phyloP scores from a whole-genome alignment of 2,797 vertebrate species.

The Phrynocephalus vlangalii region DNA sequence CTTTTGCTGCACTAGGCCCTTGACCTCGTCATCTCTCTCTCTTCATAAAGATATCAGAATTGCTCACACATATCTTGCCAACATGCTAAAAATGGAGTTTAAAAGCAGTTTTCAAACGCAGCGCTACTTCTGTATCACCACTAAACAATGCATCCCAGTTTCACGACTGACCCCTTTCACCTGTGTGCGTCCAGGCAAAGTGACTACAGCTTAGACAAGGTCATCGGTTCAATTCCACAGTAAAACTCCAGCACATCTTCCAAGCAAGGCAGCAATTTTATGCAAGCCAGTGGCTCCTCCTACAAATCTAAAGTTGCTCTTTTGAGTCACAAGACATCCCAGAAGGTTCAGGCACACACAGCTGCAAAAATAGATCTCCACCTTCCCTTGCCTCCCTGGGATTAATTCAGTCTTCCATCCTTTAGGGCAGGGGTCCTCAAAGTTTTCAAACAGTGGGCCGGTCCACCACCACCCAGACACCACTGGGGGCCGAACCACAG shows the following conservation, averaged over 20 bases:
- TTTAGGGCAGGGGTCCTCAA: background rate
- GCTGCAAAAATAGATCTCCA: background rate
- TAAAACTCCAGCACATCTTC: background rate
- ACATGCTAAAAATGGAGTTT: background rate
- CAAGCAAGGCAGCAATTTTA: background rate
- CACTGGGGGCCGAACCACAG: no score
- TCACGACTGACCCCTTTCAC: background rate
- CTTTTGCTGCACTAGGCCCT: background rate
- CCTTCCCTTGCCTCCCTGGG: background rate
- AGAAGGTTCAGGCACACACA: conserved; percentile 7
- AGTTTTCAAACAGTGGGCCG: background rate
- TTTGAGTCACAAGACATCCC: background rate
- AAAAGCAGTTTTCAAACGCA: background rate
- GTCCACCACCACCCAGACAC: no score
- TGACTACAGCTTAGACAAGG: background rate
- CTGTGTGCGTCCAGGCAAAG: background rate
- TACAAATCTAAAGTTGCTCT: background rate
- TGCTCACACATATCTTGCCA: background rate
- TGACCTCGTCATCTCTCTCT: no score
- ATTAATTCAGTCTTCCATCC: background rate
- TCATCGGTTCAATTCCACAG: background rate
- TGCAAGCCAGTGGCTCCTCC: background rate
- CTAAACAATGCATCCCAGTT: background rate
- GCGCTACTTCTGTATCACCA: background rate
- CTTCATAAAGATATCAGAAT: background rate